Conservation (phyloP, 2,888 invertebrate species). For the Crepidodera aurea region DNA sequence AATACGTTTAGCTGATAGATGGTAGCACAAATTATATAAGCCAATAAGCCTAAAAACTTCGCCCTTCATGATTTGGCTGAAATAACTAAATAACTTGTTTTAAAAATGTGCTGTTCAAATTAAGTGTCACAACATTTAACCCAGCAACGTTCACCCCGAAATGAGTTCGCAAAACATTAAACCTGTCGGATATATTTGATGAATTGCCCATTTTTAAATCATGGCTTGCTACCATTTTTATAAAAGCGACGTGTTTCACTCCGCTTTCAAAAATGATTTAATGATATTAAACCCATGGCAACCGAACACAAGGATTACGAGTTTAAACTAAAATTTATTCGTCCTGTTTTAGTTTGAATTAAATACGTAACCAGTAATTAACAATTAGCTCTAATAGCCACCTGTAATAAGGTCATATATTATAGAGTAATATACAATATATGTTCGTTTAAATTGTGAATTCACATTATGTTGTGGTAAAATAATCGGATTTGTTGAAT, state of each 20-base stretch:
- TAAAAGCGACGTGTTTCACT: constrained; percentile 7
- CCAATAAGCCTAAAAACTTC: too few relatives aligned
- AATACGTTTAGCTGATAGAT: too few relatives aligned
- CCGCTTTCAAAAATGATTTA: constrained; percentile 13
- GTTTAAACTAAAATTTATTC: constrained; percentile 15
- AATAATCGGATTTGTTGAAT: constrained; percentile 3
- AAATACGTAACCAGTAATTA: constrained; percentile 2
- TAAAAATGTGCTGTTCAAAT: not conserved
- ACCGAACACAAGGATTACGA: constrained; percentile 1
- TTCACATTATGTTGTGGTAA: constrained; percentile 5
- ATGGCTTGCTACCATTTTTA: constrained; percentile 1
- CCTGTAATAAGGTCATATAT: constrained; percentile 12
- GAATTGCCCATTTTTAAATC: constrained; percentile 11
- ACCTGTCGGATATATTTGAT: constrained; percentile 14
- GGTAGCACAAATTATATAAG: too few relatives aligned
- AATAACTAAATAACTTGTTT: too few relatives aligned
- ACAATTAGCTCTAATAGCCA: constrained; percentile 5
- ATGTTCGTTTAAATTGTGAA: constrained; percentile 6
- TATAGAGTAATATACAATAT: constrained; percentile 2
- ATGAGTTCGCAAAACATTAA: constrained; percentile 6
- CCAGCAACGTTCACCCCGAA: not conserved
- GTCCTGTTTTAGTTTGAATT: not conserved
- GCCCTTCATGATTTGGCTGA: too few relatives aligned
- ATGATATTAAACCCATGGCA: constrained; percentile 5
- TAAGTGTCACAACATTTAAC: not conserved